Base-by-base conservation (phyloP, 64 coral and sea anemone species). In the Actinia tenebrosa region DNA sequence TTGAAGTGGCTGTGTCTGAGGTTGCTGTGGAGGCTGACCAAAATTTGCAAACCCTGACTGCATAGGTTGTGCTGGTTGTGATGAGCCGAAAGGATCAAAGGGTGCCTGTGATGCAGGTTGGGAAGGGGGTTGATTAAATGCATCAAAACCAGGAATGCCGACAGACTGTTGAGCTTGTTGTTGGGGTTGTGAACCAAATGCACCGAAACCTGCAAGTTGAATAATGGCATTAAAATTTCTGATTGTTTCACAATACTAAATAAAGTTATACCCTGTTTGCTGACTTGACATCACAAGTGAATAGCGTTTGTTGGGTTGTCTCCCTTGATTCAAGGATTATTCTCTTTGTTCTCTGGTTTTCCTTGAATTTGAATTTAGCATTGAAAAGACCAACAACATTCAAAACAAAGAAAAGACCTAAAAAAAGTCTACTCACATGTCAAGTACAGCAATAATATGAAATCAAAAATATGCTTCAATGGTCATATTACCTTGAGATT, bases 1-100 rank as follows among this genome's bases (percentile, higher is more conserved):
- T 66, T 93, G 92, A 17, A 55, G 44, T 60, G 71, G 87, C 20
- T 72, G 63, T 1, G 68, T 27, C 53, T 37, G 71, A 56, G 83
- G 91, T 10, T 85, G 87, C 45, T 75, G 89, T 62, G 62, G 77
- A 1, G 59, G 78, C 71, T 86, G 88, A 0, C 83, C 88, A 87
- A 94, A 94, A 60, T 87, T 87, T 22, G 88, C 88, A 89, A 94
- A 94, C 16, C 83, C 62, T 75, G 88, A 59, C 79, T 89, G 92
- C 44, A 83, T 17, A 25, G 84, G 87, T 80, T 93, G 92, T 52
- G 89, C 23, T 54, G 78, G 84, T 11, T 82, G 61, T 71, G 85
- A 44, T 18, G 90, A 87, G 1, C 90, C 90, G 83, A 92, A 92
- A 5, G 85, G 90, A 62, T 92, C 90, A 75, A 92, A 92, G 19